Base-by-base conservation (phyloP, 2,888 invertebrate genomes). In the Luperina nickerlii region DNA sequence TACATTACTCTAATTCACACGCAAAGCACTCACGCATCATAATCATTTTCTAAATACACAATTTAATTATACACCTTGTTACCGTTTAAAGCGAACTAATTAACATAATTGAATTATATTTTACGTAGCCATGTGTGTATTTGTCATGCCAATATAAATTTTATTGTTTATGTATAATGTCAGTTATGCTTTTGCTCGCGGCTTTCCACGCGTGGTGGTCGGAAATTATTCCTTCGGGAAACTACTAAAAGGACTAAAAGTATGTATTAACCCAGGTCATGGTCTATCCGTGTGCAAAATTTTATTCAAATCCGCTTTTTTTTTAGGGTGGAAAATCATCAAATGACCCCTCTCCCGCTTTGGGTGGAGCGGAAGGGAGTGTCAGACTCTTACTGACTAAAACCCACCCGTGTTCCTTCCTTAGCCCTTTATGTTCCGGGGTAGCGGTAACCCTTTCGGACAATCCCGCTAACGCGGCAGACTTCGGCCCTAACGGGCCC, bases 1-100 rank as follows among this genome's bases (percentile, higher is more conserved):
- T 65, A 79, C 76, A 76, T 84, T 81, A 87, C 87, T 87, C 69
- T 54, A 68, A 75, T 85, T 85, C 85, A 84, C 87, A 86, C 88
- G 85, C 85, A 57, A 81, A 51, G 60, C 79, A 66, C 86, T 85
- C 88, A 85, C 76, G 88, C 88, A 65, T 85, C 82, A 74, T 80
- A 45, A 88, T 81, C 38, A 82, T 88, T 85, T 88, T 87, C 76
- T 85, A 88, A 88, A 79, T 88, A 85, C 69, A 77, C 79, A 70
- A 77, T 63, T 60, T 77, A 76, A 88, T 82, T 73, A 65, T 54
- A 75, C 74, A 66, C 74, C 76, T 67, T 86, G 88, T 82, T 70
- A 78, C 67, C 74, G 75, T 77, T 77, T 63, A 86, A 63, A 76
- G 65, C 69, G 27, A 54, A 67, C 65, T 72, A 66, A 80, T 85